Evolutionary conservation across 1,140 invertebrate genomes (phyloP), one percentile per base, ranked within the genome.

Genomic region (Hypsibius dujardini): DNA sequence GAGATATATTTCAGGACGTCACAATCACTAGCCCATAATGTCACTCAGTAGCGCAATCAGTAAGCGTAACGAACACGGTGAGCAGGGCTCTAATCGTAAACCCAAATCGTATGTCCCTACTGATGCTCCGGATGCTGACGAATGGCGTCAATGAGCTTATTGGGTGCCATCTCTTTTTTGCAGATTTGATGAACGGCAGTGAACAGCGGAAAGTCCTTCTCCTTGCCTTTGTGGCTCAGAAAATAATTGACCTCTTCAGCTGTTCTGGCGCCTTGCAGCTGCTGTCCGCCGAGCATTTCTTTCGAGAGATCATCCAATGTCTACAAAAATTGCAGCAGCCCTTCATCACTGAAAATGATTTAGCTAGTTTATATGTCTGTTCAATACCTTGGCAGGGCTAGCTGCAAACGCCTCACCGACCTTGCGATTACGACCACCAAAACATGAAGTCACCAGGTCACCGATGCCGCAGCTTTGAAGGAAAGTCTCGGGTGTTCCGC

Each of bases 271-370:
- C 96, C 96, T 81, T 99, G 96, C 69, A 98, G 83, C 77, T 94
- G 94, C 81, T 99, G 96, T 1, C 96, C 96, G 79, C 98, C 97
- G 1, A 99, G 81, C 87, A 99, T 87, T 80, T 98, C 93, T 73
- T 87, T 84, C 81, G 98, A 95, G 1, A 99, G 79, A 74, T 90
- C 86, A 76, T 87, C 87, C 75, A 99, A 90, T 1, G 86, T 85
- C 85, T 88, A 72, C 70, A 28, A 28, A 28, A 28, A 28, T 28
- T 28, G 28, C 28, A 28, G 28, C 28, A 28, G 28, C 28, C 28
- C 28, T 28, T 28, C 28, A 28, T 28, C 28, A 28, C 28, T 28
- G 28, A 28, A 28, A 28, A 28, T 28, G 28, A 28, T 28, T 28
- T 28, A 28, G 28, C 28, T 28, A 28, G 28, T 28, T 28, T 28